Percentiles rank a stretch among this genome's conserved stretches.
Evolutionary conservation across 1,140 invertebrate species (phyloP).

Genomic region (Tigriopus japonicus): DNA sequence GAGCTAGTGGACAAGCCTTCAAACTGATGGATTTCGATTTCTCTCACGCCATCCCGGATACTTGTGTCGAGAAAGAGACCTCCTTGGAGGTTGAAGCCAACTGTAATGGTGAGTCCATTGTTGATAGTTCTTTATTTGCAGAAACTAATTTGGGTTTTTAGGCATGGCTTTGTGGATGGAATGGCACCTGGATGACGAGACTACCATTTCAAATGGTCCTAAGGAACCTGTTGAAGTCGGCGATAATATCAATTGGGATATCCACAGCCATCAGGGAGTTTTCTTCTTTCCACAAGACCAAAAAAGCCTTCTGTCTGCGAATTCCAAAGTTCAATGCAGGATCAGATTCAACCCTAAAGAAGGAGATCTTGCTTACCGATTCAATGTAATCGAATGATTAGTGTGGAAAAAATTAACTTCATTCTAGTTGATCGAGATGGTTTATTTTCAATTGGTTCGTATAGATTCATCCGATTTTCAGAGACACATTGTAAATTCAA

Average conservation of each 20-base stretch:
- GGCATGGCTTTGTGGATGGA: neutral
- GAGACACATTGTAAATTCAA: too few species aligned
- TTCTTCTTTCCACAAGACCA: neutral
- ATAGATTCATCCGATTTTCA: too few species aligned
- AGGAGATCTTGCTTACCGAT: neutral
- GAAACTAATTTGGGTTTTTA: too few species aligned
- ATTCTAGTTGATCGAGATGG: too few species aligned
- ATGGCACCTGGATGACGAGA: neutral
- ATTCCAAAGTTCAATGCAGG: neutral
- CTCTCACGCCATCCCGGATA: neutral
- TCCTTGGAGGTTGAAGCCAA: neutral
- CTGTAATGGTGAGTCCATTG: too few species aligned
- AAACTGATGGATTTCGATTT: conserved; percentile 22
- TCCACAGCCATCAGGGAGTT: neutral
- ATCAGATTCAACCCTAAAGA: neutral
- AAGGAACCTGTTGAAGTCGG: neutral
- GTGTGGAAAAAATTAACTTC: too few species aligned
- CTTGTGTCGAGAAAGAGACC: neutral
- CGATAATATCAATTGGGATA: neutral
- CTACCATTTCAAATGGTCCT: neutral
- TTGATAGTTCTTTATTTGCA: too few species aligned
- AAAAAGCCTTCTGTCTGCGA: neutral
- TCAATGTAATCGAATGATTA: neutral
- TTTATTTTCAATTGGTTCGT: too few species aligned
- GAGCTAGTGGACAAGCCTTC: conserved; percentile 20